A percentile compares a stretch with the other conserved stretches of the same genome.
Evolutionary conservation across 2,797 vertebrate genomes (phyloP).

Genomic region (Synaphobranchus kaupii): DNA sequence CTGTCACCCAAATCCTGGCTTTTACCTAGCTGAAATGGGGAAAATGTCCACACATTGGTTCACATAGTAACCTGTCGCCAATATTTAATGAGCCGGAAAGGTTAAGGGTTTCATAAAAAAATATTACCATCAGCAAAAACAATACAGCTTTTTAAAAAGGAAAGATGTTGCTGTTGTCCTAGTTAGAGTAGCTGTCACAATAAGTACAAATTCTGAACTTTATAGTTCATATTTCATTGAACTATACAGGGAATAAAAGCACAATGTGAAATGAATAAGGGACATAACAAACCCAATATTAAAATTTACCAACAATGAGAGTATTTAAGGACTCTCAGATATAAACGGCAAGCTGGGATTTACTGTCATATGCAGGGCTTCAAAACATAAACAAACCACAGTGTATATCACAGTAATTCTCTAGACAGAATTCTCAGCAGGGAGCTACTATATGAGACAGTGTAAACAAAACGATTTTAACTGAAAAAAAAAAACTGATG

Average conservation of each 20-base stretch:
- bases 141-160: slow-evolving; percentile 40
- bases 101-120: neutral
- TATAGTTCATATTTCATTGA: neutral
- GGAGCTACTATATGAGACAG: neutral
- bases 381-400: neutral
- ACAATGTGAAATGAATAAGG: neutral
- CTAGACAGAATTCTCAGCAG: neutral
- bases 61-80: slow-evolving; percentile 21
- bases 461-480: neutral
- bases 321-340: slow-evolving; percentile 3
- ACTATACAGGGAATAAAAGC: neutral
- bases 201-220: neutral
- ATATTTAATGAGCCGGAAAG: neutral
- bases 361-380: neutral
- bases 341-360: neutral
- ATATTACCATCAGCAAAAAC: neutral
- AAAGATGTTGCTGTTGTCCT: slow-evolving; percentile 21
- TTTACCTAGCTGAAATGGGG: slow-evolving; percentile 72
- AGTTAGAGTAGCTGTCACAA: no score
- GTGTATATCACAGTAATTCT: neutral
- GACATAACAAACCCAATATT: neutral
- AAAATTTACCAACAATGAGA: neutral
- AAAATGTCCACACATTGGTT: slow-evolving; percentile 11
- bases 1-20: slow-evolving; percentile 76
- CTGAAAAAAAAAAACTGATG: no score